Evolutionary conservation across 2,888 invertebrate species (phyloP).

Genomic region (Agonopterix heracliana): DNA sequence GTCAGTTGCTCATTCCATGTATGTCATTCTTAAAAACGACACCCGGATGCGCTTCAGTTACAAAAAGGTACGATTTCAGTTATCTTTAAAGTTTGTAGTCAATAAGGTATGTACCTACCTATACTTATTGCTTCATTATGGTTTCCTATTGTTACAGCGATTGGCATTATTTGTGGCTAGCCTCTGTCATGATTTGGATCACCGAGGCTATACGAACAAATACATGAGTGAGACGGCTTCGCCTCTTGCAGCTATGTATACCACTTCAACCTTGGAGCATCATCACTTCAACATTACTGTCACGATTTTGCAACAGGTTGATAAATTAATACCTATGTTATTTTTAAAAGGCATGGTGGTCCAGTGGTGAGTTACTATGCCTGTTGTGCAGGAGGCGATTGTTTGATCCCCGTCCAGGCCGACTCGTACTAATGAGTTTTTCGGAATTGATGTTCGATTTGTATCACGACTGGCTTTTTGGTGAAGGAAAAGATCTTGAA

Average conservation of each 20-base stretch:
- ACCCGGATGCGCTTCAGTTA: slow-evolving; percentile 32
- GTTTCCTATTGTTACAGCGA: slow-evolving; percentile 61
- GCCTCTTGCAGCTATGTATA: slow-evolving; percentile 88
- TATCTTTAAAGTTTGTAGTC: neutral
- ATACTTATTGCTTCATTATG: neutral
- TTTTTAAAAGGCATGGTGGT: too few species aligned
- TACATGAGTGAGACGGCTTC: slow-evolving; percentile 90
- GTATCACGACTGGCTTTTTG: too few species aligned
- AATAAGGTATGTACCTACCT: neutral
- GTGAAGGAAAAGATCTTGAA: too few species aligned
- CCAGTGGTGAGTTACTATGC: neutral
- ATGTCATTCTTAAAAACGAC: slow-evolving; percentile 79
- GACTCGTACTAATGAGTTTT: too few species aligned
- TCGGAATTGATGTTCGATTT: too few species aligned
- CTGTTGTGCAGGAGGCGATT: too few species aligned
- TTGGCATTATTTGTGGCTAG: slow-evolving; percentile 87
- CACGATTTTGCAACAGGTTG: slow-evolving; percentile 86
- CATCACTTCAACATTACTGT: slow-evolving; percentile 94
- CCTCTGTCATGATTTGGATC: slow-evolving; percentile 91
- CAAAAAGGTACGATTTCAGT: slow-evolving; percentile 36
- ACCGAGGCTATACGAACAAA: slow-evolving; percentile 90
- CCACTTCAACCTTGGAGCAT: slow-evolving; percentile 91
- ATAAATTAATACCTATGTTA: neutral
- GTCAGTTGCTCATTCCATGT: slow-evolving; percentile 90
- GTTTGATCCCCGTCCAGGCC: too few species aligned